phyloP scores from a whole-genome alignment of 2,113 vertebrate genomes.

The Tauraco erythrolophus region DNA sequence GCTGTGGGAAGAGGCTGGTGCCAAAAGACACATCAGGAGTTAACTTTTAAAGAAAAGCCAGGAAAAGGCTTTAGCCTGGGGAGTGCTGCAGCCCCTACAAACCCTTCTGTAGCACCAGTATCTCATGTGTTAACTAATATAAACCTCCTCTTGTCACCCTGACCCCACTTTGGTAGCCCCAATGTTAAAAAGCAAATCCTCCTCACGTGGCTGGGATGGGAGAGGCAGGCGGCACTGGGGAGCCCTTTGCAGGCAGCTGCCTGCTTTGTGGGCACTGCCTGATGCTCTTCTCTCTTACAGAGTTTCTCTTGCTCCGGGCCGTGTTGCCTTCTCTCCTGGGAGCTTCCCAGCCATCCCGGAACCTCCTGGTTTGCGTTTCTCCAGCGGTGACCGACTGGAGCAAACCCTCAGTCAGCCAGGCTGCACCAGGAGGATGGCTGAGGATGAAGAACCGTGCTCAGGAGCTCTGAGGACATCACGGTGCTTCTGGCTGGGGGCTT shows the following conservation, averaged over 20 bases:
- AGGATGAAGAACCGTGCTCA: not conserved
- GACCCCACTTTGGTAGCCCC: not conserved
- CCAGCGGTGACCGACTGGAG: not conserved
- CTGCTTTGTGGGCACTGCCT: not conserved
- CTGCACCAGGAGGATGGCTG: not conserved
- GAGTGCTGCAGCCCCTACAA: not conserved
- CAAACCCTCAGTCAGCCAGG: not conserved
- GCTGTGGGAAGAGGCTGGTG: not conserved
- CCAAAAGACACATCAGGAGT: not conserved
- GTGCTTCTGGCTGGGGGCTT: not conserved
- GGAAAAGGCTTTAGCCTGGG: not conserved
- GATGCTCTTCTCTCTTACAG: not conserved
- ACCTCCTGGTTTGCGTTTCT: not conserved
- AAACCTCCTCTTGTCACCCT: not conserved
- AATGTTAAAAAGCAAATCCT: not conserved
- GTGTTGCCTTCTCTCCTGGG: not conserved
- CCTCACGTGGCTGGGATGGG: accelerated
- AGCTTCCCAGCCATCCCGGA: not conserved
- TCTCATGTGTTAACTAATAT: not conserved
- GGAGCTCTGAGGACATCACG: not conserved
- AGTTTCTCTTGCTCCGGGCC: not conserved
- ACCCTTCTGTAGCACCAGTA: not conserved
- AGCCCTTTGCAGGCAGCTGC: not conserved
- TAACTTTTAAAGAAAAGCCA: not conserved
- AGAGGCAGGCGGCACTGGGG: not conserved